Evolutionary conservation across 2,888 invertebrate genomes (phyloP), one percentile per base, ranked within the genome.

Genomic region (Linnaemya tessellans): DNA sequence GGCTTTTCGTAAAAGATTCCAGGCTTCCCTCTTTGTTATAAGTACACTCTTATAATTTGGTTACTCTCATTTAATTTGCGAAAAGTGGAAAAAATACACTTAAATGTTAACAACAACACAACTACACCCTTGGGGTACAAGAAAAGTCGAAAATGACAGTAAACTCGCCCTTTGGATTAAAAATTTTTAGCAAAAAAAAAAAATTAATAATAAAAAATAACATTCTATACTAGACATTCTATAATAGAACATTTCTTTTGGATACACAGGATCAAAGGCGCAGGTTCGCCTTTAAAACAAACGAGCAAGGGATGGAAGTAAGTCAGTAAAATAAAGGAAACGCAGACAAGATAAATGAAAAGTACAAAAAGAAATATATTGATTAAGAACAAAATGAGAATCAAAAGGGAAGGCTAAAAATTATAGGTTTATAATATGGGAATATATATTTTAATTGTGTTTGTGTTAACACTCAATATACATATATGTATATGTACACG

Each of bases 101-200:
- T 77, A 68, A 60, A 60, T 79, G 58, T 64, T 30, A 80, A 78
- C 43, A 67, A 62, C 3, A 68, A 64, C 1, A 60, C n/a, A 74
- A 56, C 68, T 62, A 81, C 79, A 85, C 79, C 79, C 81, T 82
- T 71, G 79, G 68, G 85, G 54, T 60, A 65, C 11, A 70, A 25
- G n/a, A 64, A 25, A 25, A 58, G 49, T 38, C 35, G 25, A 71
- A 67, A 67, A 56, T 73, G 58, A 54, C 62, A 74, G 49, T 38
- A 81, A 84, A 70, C 68, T 81, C 84, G 81, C 74, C 78, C 84
- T 81, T 78, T 74, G 68, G 74, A 74, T 84, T 84, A 82, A 82
- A 60, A 74, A 56, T 43, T 35, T 73, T 22, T 1, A 30, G 15
- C 18, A n/a, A 46, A 30, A 73, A 43, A 30, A n/a, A n/a, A n/a